These are phyloP conservation scores for Psittacula cyanocephala DNA, from an alignment of 2,113 vertebrate species.

Conservation along the genomic window DNA sequence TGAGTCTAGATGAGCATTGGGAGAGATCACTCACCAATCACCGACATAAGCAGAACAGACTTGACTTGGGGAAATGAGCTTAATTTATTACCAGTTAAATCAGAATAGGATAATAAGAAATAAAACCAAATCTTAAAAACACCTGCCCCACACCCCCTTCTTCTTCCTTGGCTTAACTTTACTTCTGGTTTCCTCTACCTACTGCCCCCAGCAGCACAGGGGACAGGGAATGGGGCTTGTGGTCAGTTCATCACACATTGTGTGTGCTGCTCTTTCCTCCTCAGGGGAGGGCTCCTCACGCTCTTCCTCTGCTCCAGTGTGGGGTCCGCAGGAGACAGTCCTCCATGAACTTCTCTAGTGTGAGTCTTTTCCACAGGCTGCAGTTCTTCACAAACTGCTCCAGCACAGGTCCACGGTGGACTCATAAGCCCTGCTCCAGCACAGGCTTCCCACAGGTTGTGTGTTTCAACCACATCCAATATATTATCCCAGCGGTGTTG, in stretches of 20 bases:
- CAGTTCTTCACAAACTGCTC: background rate
- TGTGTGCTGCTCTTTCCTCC: background rate
- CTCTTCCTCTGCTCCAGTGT: background rate
- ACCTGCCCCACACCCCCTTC: background rate
- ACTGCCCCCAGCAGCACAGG: accelerated
- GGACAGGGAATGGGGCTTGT: background rate
- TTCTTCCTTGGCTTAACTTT: background rate
- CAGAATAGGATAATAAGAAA: background rate
- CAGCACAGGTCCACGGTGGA: background rate
- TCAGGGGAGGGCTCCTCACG: background rate
- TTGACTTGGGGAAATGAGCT: background rate
- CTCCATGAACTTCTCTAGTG: background rate
- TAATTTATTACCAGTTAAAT: background rate
- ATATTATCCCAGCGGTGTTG: accelerated
- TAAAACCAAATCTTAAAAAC: background rate
- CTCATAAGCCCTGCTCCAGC: background rate
- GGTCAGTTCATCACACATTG: accelerated
- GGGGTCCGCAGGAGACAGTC: background rate
- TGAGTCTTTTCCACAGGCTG: background rate
- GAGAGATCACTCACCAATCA: background rate
- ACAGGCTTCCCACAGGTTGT: background rate
- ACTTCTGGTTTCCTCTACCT: background rate
- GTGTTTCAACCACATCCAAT: background rate
- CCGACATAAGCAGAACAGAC: background rate
- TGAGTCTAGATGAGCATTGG: background rate